Conservation (phyloP, 2,113 vertebrate genomes). For the Donacobius atricapilla region DNA sequence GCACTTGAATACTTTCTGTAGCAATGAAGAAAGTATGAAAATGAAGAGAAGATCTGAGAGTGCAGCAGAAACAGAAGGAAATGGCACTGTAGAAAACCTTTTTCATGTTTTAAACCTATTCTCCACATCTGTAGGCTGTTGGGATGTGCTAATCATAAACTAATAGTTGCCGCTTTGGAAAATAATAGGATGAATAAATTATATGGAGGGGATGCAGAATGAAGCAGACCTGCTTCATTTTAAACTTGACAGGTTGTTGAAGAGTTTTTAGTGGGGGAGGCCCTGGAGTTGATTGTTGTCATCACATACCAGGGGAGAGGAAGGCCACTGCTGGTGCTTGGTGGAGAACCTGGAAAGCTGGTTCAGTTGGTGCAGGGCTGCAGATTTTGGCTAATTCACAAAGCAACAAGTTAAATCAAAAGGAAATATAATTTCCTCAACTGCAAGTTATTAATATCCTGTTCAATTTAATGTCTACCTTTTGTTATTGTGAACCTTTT, state of each 20-base stretch:
- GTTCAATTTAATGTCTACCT: conserved; percentile 72
- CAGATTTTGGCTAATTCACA: conserved; percentile 52
- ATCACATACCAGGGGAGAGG: rapidly evolving
- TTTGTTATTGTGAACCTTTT: conserved; percentile 54
- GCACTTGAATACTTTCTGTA: neutral
- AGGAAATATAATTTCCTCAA: conserved; percentile 71
- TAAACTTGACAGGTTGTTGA: neutral
- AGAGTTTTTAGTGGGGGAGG: neutral
- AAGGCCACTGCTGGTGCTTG: neutral
- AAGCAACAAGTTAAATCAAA: conserved; percentile 58
- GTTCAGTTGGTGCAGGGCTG: neutral
- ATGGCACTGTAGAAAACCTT: neutral
- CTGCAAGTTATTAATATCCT: conserved; percentile 76
- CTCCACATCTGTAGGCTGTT: neutral
- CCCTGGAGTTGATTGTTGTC: neutral
- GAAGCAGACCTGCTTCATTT: neutral
- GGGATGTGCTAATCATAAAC: neutral
- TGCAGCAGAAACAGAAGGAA: neutral
- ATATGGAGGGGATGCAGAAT: neutral
- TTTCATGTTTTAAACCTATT: neutral
- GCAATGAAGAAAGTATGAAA: neutral
- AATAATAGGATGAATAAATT: neutral
- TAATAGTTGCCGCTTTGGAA: neutral
- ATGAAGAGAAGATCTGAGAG: neutral
- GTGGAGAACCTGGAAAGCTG: neutral